Evolutionary conservation across 2,888 invertebrate genomes (phyloP).

Genomic region (Drosophila neoperkinsi): DNA sequence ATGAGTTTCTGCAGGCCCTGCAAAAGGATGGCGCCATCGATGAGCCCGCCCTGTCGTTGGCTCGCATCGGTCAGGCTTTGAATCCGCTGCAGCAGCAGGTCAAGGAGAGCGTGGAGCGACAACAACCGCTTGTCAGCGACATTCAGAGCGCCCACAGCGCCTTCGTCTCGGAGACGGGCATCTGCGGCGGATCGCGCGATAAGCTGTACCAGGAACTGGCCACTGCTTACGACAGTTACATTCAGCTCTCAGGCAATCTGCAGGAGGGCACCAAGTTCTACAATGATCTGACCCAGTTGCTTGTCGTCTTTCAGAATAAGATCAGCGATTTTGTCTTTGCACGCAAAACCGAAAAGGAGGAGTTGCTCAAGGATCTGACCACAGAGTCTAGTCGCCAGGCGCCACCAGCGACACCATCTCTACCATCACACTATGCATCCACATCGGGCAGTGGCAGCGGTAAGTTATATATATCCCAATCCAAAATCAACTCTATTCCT

Average conservation of each 20-base stretch:
- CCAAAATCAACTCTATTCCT: background rate
- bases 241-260: conserved; percentile 95
- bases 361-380: conserved; percentile 96
- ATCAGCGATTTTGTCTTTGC: conserved; percentile 99
- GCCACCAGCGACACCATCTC: conserved; percentile 86
- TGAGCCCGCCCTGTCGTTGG: conserved; percentile 90
- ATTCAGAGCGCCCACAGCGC: conserved; percentile 87
- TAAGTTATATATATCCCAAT: conserved; percentile 28
- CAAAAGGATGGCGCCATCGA: conserved; percentile 92
- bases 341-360: conserved; percentile 99
- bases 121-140: conserved; percentile 89
- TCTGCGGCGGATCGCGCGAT: conserved; percentile 89
- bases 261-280: conserved; percentile 98
- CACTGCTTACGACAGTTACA: conserved; percentile 96
- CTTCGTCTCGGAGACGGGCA: conserved; percentile 88
- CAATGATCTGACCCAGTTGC: conserved; percentile 95
- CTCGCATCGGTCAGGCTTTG: conserved; percentile 90
- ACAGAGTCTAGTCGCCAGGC: conserved; percentile 90
- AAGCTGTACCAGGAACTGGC: conserved; percentile 93
- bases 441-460: conserved; percentile 83
- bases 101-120: conserved; percentile 90
- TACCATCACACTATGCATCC: conserved; percentile 87
- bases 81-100: conserved; percentile 92
- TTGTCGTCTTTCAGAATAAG: conserved; percentile 98
- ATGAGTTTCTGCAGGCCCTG: conserved; percentile 91